These are phyloP conservation scores for Sarotherodon lohbergeri DNA, from an alignment of 2,113 vertebrate species.

Conservation along the genomic window DNA sequence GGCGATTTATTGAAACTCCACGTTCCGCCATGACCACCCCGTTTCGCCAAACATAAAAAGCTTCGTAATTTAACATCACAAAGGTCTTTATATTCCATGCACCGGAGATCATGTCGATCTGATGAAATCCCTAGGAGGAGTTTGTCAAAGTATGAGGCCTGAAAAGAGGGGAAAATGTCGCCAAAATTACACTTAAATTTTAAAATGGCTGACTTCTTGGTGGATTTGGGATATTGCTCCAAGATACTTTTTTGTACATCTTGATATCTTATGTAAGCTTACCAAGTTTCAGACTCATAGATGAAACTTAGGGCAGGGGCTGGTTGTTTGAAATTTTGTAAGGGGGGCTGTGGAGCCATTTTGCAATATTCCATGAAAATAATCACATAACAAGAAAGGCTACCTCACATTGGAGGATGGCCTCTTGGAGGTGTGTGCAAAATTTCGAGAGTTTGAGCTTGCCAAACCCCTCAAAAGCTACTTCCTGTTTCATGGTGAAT, in stretches of 20 bases:
- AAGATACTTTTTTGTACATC: not conserved
- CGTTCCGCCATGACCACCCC: rapidly evolving
- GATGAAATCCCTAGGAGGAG: not conserved
- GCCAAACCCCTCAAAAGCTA: no score
- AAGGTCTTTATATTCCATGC: not conserved
- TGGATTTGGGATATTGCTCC: not conserved
- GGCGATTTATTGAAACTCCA: not conserved
- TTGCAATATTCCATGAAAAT: no score
- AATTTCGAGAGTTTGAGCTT: no score
- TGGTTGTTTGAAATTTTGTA: no score
- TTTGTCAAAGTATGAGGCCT: not conserved
- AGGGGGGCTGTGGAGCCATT: no score
- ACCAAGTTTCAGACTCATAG: not conserved
- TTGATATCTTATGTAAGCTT: not conserved
- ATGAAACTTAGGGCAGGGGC: no score
- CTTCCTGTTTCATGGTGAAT: no score
- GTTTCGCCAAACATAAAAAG: not conserved
- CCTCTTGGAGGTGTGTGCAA: no score
- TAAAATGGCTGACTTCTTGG: not conserved
- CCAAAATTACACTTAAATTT: not conserved
- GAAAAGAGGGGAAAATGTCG: no score
- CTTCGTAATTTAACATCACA: not conserved
- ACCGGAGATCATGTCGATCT: not conserved
- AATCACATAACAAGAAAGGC: no score
- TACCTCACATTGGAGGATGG: no score